A percentile compares a stretch with the other conserved stretches of the same genome.
Evolutionary conservation across 2,888 invertebrate species (phyloP).

Genomic region (Drymonia ruficornis): DNA sequence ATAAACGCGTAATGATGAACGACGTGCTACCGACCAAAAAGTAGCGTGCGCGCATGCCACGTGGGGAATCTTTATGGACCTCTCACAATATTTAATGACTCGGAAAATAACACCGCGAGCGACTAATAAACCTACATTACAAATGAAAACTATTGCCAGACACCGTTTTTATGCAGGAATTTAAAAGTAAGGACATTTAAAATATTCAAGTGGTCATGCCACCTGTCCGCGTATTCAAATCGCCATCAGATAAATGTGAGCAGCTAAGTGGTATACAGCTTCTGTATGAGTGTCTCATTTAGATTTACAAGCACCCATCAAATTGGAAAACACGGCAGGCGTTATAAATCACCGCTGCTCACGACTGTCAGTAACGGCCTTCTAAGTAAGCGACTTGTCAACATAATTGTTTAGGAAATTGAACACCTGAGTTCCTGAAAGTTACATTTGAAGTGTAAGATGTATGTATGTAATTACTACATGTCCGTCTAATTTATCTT

Average conservation of each 20-base stretch:
- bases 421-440: constrained; percentile 32
- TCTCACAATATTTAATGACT: constrained; percentile 72
- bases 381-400: constrained; percentile 31
- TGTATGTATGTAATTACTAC: constrained; percentile 23
- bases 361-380: constrained; percentile 52
- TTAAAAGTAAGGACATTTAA: constrained; percentile 11
- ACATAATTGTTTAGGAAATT: constrained; percentile 39
- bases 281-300: constrained; percentile 48
- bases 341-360: constrained; percentile 49
- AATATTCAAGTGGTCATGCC: constrained; percentile 18
- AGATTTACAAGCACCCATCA: constrained; percentile 55
- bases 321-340: constrained; percentile 36
- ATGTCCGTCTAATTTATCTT: constrained; percentile 19
- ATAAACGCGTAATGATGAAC: constrained; percentile 78
- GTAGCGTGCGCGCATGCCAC: constrained; percentile 59
- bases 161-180: constrained; percentile 22
- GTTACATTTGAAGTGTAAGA: constrained; percentile 22
- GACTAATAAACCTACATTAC: constrained; percentile 49
- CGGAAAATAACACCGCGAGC: constrained; percentile 67
- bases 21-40: constrained; percentile 69
- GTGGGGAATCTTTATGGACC: constrained; percentile 72
- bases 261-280: constrained; percentile 37
- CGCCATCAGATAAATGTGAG: constrained; percentile 44
- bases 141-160: constrained; percentile 56
- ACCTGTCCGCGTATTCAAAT: constrained; percentile 44